Conservation (phyloP, 2,888 invertebrate genomes). For the Oscheius onirici region DNA sequence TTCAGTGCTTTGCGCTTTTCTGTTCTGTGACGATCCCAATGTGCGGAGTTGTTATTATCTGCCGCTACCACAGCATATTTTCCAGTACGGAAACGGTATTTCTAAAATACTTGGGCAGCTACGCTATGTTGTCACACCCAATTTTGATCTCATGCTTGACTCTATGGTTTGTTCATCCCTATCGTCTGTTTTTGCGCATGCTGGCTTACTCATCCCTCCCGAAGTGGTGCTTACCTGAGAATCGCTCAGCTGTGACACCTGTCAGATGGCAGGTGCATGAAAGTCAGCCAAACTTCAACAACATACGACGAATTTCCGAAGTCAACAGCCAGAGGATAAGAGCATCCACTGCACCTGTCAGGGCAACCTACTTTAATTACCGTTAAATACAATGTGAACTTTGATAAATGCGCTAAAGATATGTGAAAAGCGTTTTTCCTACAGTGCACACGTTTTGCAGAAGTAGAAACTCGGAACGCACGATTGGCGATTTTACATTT, state of each 20-base stretch:
- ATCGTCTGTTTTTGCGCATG: conserved; percentile 1
- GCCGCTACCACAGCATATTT: neutral
- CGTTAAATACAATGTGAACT: no score
- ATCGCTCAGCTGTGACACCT: conserved; percentile 3
- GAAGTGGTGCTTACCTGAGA: conserved; percentile 14
- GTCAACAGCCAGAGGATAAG: conserved; percentile 8
- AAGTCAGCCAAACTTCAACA: neutral
- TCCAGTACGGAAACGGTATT: neutral
- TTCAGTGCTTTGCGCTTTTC: neutral
- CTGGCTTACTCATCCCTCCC: neutral
- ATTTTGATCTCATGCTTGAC: neutral
- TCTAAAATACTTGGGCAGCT: conserved; percentile 1
- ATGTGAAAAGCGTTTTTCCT: no score
- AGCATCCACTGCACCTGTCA: conserved; percentile 16
- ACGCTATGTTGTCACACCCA: neutral
- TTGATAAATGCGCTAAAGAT: no score
- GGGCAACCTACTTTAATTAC: conserved; percentile 3
- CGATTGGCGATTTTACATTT: no score
- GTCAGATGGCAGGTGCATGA: conserved; percentile 15
- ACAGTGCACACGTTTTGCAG: no score
- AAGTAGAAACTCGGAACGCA: no score
- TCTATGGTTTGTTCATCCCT: neutral
- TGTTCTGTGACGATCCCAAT: neutral
- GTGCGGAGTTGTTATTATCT: neutral
- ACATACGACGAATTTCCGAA: conserved; percentile 12